Evolutionary conservation across 2,797 vertebrate genomes (phyloP).

Genomic region (Percopsis omiscomaycus): DNA sequence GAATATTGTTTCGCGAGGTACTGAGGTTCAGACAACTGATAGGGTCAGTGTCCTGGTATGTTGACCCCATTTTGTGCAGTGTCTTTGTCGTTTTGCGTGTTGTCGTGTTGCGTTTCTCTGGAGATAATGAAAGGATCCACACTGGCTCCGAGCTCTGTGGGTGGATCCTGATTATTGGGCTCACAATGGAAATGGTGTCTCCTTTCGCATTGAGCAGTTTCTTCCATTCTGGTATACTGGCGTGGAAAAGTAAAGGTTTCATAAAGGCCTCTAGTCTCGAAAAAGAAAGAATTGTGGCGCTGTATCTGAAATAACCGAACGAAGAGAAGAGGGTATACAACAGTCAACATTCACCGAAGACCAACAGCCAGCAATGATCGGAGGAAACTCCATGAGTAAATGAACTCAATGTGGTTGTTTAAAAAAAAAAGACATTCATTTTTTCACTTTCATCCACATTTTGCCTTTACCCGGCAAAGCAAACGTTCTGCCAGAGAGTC

Average conservation of each 20-base stretch:
- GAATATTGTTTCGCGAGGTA: slow-evolving; percentile 42
- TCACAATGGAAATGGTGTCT: slow-evolving; percentile 71
- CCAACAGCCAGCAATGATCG: slow-evolving; percentile 8
- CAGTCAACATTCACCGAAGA: slow-evolving; percentile 25
- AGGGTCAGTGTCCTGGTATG: slow-evolving; percentile 61
- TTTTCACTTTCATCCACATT: slow-evolving; percentile 38
- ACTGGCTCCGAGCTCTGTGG: slow-evolving; percentile 34
- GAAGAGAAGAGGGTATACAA: slow-evolving; percentile 27
- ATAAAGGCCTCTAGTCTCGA: slow-evolving; percentile 39
- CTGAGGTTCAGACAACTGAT: slow-evolving; percentile 48
- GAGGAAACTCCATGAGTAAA: neutral
- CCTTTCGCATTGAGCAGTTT: slow-evolving; percentile 67
- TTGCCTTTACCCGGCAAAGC: slow-evolving; percentile 33
- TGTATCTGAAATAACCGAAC: neutral
- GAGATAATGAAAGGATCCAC: slow-evolving; percentile 55
- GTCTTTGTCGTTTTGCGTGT: slow-evolving; percentile 5
- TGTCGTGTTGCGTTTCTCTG: slow-evolving; percentile 63
- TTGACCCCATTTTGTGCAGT: slow-evolving; percentile 55
- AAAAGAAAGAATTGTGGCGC: slow-evolving; percentile 17
- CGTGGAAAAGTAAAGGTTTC: slow-evolving; percentile 40
- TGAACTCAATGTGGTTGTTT: neutral
- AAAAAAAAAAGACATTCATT: slow-evolving; percentile 13
- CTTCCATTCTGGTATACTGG: slow-evolving; percentile 24
- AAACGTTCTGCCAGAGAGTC: slow-evolving; percentile 48
- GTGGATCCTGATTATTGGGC: slow-evolving; percentile 60